phyloP scores from a whole-genome alignment of 2,797 vertebrate genomes.

The Mionectes olivaceus region DNA sequence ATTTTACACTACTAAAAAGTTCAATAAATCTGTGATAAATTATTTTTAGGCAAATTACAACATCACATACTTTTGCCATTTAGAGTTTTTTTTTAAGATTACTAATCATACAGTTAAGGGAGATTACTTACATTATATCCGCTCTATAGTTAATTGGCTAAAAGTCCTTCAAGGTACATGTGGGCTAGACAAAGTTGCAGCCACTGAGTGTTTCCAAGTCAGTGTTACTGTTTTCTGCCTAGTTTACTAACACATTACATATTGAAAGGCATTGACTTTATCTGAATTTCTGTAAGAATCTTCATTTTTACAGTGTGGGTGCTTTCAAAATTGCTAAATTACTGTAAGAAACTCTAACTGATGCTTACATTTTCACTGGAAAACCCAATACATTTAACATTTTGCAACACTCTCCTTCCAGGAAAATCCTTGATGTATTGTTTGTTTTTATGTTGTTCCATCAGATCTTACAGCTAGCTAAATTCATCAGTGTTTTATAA shows the following conservation, averaged over 20 bases:
- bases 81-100: not conserved
- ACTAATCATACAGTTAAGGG: not conserved
- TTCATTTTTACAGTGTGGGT: not conserved
- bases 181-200: not conserved
- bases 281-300: not conserved
- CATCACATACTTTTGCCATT: not conserved
- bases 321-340: not conserved
- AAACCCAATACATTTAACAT: not conserved
- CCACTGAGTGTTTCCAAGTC: not conserved
- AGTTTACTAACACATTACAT: not conserved
- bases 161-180: not conserved
- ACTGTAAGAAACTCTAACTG: not conserved
- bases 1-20: not conserved
- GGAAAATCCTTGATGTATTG: not conserved
- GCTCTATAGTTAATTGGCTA: not conserved
- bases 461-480: conserved; percentile 54
- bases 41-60: not conserved
- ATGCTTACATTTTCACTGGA: not conserved
- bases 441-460: conserved; percentile 46
- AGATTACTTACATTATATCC: not conserved
- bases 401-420: not conserved
- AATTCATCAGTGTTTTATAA: conserved; percentile 75
- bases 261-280: not conserved
- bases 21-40: not conserved
- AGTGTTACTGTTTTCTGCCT: not conserved